Base-by-base conservation (phyloP, 2,888 invertebrate species). In the Callyntrura guangdongensis region DNA sequence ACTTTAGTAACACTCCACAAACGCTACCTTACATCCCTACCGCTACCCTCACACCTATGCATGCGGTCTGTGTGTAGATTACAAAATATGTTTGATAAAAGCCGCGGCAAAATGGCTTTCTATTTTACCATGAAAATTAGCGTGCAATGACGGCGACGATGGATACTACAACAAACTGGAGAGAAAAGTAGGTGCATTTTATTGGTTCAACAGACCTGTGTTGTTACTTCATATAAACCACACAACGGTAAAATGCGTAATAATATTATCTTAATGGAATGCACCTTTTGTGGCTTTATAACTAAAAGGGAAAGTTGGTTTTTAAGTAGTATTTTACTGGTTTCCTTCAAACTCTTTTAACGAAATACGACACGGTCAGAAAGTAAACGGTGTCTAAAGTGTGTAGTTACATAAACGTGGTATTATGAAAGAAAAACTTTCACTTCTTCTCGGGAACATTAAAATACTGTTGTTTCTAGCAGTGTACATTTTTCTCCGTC, bases 61-160 rank as follows among this genome's bases (percentile, higher is more conserved):
- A 67, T 67, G 64, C n/a, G 64, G 27, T 67, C 22, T 27, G 12
- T 67, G 64, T 27, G 25, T 14, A 20, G 20, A 14, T 22, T 20
- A 61, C 22, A 27, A 67, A n/a, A 59, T 59, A 25, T 20, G 11
- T 61, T 61, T 61, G n/a, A n/a, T 22, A 11, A 53, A 56, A 56
- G 56, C 12, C 27, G 27, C 14, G 3, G 14, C 25, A 45, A 61
- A 20, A 20, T 61, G 36, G 36, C 59, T 53, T 81, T n/a, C 56
- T 56, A 56, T 81, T 81, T 82, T 82, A 82, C 36, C 82, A 59
- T 61, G 82, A 36, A 82, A 82, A 82, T 82, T 82, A 59, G 17
- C 56, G 17, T 81, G 27, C 1, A 53, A 49, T 81, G 47, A 25
- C 47, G 22, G 64, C 20, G n/a, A 59, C 3, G 17, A 59, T 59